A percentile compares a stretch with the other conserved stretches of the same genome.
These are phyloP conservation scores for Folsomia manolachei DNA, from an alignment of 2,888 invertebrate species.

Conservation along the genomic window DNA sequence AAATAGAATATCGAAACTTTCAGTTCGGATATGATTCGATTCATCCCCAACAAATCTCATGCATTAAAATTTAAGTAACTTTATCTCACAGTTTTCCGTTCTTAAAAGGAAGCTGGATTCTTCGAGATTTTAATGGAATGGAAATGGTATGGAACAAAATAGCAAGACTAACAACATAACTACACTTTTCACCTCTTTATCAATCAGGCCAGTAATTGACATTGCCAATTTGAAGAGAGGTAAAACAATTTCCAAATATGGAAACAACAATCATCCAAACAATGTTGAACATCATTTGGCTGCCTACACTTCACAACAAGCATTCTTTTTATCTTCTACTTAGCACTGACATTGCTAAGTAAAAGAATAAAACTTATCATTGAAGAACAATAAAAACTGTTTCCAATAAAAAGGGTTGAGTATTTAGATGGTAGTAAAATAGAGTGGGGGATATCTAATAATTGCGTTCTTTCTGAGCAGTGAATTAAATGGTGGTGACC, in stretches of 20 bases:
- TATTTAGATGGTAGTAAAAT: neutral
- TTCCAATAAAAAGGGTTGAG: too few relatives aligned
- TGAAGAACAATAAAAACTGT: neutral
- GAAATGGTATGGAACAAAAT: too few relatives aligned
- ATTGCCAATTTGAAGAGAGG: neutral
- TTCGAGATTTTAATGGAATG: too few relatives aligned
- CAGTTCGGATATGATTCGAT: neutral
- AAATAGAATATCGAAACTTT: constrained; percentile 17
- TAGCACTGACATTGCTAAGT: too few relatives aligned
- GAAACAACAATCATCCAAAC: constrained; percentile 9
- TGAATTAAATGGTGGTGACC: neutral
- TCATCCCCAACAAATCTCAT: neutral
- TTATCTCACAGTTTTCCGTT: neutral
- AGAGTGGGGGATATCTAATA: neutral
- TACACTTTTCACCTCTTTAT: too few relatives aligned
- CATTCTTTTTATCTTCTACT: too few relatives aligned
- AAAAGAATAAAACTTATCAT: too few relatives aligned
- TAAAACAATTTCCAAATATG: constrained; percentile 17
- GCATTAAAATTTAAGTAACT: neutral
- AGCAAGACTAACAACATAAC: too few relatives aligned
- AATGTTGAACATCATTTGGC: neutral
- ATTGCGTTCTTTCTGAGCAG: neutral
- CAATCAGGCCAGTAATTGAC: constrained; percentile 16
- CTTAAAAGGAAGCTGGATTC: too few relatives aligned
- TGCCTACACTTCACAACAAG: neutral